Base-by-base conservation (phyloP, 2,888 invertebrate species). In the Euclidia mi region DNA sequence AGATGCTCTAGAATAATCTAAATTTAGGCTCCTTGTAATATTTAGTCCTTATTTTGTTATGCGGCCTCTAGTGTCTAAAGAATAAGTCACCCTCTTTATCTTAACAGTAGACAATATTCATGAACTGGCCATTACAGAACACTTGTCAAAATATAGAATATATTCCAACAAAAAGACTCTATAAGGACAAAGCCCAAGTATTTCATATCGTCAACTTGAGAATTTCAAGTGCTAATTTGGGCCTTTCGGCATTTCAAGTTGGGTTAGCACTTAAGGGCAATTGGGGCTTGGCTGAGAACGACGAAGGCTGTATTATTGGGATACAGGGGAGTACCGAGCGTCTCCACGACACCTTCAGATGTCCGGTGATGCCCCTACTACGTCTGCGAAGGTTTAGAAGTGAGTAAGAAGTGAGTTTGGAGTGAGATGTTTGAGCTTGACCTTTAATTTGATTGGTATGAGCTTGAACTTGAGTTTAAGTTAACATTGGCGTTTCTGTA, bases 301-400 rank as follows among this genome's bases (percentile, higher is more conserved):
- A 34, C 38, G 38, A 45, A 83, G 80, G 79, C 82, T 84, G 75
- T 79, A 81, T 88, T 88, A 84, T 84, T 75, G 75, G 66, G 56
- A 66, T 76, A 76, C 76, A 51, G 42, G 46, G 46, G 46, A 37
- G 10, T 72, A 41, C 43, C 81, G 81, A 84, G 81, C 79, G 89
- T 91, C 89, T 87, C 91, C 88, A 90, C 87, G 87, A 92, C 92
- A 92, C 92, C 92, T 92, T 87, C 71, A 76, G 79, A 81, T 85
- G 90, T 87, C 89, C 90, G 82, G 82, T 51, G 17, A 17, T 12
- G 29, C 44, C 48, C 42, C 9, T 87, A 91, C 90, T 65, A 82
- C 3, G 28, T 48, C 68, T 65, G 14, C 3, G 32, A 29, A 29
- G 42, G 12, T 40, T 50, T 17, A 37, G 37, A 10, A 42, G 11